Conservation (phyloP, 1,140 invertebrate species). For the Drosophila kikkawai region DNA sequence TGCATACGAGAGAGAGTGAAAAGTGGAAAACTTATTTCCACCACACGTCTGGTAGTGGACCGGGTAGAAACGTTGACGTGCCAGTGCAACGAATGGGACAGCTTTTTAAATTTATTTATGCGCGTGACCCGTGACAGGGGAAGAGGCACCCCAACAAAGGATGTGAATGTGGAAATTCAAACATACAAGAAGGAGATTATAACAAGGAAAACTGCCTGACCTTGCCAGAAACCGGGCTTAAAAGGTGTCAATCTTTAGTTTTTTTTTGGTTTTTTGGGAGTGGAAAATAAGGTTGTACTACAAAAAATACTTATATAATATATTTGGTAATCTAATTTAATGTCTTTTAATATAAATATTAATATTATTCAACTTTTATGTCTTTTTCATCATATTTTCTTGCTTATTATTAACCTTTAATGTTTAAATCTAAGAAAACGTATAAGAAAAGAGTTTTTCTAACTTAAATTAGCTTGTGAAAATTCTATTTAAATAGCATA, state of each 20-base stretch:
- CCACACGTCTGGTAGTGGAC: slow-evolving; percentile 31
- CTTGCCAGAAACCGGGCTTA: slow-evolving; percentile 10
- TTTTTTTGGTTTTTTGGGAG: background rate
- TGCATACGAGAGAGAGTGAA: slow-evolving; percentile 27
- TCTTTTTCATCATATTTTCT: too few species aligned
- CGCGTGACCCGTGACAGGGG: slow-evolving; percentile 36
- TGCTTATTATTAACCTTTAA: too few species aligned
- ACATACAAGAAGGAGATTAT: slow-evolving; percentile 19
- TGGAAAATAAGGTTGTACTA: too few species aligned
- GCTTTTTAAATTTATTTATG: slow-evolving; percentile 68
- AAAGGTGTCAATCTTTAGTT: slow-evolving; percentile 7
- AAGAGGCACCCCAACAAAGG: background rate
- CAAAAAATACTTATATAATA: too few species aligned
- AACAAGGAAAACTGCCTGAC: slow-evolving; percentile 17
- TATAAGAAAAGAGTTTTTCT: too few species aligned
- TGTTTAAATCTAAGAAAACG: too few species aligned
- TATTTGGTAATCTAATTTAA: too few species aligned
- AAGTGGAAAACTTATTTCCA: slow-evolving; percentile 49
- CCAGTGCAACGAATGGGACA: slow-evolving; percentile 60
- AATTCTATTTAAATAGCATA: background rate
- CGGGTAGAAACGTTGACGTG: slow-evolving; percentile 26
- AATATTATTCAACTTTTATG: too few species aligned
- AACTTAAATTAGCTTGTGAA: background rate
- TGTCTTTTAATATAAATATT: too few species aligned
- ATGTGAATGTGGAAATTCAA: slow-evolving; percentile 15